Percentiles rank a stretch among this genome's conserved stretches.
These are phyloP conservation scores for Torymus texanus DNA, from an alignment of 2,888 invertebrate genomes.

Conservation along the genomic window DNA sequence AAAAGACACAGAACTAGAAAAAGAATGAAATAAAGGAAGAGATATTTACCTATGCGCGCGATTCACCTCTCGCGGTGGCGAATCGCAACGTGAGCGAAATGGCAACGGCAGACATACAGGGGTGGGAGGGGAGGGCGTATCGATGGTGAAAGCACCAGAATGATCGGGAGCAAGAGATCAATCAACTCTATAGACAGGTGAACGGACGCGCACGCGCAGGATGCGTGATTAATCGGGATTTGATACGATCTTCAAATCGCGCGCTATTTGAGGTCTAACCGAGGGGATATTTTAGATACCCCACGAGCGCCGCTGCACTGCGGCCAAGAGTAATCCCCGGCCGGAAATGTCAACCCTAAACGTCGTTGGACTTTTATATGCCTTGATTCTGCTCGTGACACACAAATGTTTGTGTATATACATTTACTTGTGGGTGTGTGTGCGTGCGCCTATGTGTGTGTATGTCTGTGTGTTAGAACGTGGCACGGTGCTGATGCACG, in stretches of 20 bases:
- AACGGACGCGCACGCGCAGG: background rate
- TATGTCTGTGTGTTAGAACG: background rate
- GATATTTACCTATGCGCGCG: too few species aligned
- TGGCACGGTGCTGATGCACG: background rate
- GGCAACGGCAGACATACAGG: too few species aligned
- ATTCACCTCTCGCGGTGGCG: too few species aligned
- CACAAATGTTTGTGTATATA: too few species aligned
- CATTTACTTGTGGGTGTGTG: too few species aligned
- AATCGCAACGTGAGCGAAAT: too few species aligned
- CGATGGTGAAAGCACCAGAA: background rate
- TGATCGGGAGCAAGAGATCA: slow-evolving; percentile 15
- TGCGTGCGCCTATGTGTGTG: background rate
- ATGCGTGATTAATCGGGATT: slow-evolving; percentile 42
- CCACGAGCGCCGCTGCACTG: background rate
- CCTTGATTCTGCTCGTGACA: too few species aligned
- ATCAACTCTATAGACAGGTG: slow-evolving; percentile 33
- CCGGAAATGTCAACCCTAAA: slow-evolving; percentile 61
- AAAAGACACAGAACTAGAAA: too few species aligned
- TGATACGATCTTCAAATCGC: slow-evolving; percentile 46
- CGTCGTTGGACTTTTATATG: slow-evolving; percentile 35
- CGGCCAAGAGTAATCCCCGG: slow-evolving; percentile 55
- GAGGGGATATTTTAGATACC: slow-evolving; percentile 33
- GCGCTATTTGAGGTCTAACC: slow-evolving; percentile 31
- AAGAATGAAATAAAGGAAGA: too few species aligned
- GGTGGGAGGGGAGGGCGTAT: too few species aligned